Evolutionary conservation across 92 coral and sea anemone genomes (phyloP).

Genomic region (Bergia sp.): DNA sequence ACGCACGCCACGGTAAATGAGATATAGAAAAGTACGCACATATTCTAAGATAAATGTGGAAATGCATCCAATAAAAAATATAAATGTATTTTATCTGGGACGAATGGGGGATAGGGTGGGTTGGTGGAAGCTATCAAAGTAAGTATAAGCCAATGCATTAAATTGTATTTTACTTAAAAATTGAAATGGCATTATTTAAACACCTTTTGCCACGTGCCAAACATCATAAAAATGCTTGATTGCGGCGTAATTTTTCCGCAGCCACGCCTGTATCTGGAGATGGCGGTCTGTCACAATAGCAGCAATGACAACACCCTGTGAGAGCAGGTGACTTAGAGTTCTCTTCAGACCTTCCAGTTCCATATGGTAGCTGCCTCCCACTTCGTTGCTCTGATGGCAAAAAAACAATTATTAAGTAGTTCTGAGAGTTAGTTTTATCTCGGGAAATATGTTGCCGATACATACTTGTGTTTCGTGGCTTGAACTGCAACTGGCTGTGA

Average conservation of each 20-base stretch:
- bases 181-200: background rate
- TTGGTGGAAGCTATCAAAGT: background rate
- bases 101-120: background rate
- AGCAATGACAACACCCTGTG: background rate
- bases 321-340: constrained; percentile 9
- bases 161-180: background rate
- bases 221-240: constrained; percentile 40
- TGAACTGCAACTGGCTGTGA: no score
- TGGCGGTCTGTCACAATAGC: constrained; percentile 46
- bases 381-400: no score
- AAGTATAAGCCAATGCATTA: background rate
- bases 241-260: constrained; percentile 44
- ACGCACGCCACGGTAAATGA: no score
- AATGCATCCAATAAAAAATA: no score
- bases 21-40: no score
- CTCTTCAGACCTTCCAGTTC: background rate
- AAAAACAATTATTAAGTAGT: no score
- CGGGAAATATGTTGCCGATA: no score
- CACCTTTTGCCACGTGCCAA: constrained; percentile 50
- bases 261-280: constrained; percentile 32
- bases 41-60: no score
- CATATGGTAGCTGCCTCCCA: no score
- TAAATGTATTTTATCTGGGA: no score
- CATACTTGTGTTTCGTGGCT: no score
- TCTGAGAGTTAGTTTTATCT: no score